phyloP scores from a whole-genome alignment of 2,888 invertebrate genomes.

The Unio delphinus region DNA sequence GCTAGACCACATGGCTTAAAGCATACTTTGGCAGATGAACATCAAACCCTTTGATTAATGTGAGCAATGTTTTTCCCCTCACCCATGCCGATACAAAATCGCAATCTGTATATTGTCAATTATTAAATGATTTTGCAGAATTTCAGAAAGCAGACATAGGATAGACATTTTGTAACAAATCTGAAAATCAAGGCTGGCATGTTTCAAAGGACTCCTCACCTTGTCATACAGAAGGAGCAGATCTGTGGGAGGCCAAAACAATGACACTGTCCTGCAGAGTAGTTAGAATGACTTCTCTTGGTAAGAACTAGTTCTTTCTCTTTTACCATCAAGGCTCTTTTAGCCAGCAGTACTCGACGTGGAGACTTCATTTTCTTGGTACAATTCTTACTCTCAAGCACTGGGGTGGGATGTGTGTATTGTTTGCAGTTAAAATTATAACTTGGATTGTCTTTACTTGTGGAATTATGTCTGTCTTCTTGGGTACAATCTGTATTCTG shows the following conservation, averaged over 20 bases:
- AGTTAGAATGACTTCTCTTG: slow-evolving; percentile 12
- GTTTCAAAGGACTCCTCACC: slow-evolving; percentile 68
- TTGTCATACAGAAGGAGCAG: slow-evolving; percentile 80
- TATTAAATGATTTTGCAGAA: too few relatives aligned
- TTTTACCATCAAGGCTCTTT: slow-evolving; percentile 48
- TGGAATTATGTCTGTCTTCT: too few relatives aligned
- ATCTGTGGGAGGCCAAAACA: slow-evolving; percentile 81
- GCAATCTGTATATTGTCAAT: too few relatives aligned
- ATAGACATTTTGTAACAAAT: neutral
- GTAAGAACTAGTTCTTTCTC: slow-evolving; percentile 26
- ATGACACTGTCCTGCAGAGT: slow-evolving; percentile 73
- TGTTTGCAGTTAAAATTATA: slow-evolving; percentile 17
- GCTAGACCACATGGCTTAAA: too few relatives aligned
- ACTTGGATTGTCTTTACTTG: neutral
- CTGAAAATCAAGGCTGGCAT: neutral
- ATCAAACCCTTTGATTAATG: too few relatives aligned
- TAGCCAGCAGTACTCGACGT: slow-evolving; percentile 52
- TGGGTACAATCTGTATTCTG: too few relatives aligned
- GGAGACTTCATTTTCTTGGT: slow-evolving; percentile 52
- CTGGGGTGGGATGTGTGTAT: slow-evolving; percentile 36
- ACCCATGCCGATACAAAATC: too few relatives aligned
- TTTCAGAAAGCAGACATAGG: too few relatives aligned
- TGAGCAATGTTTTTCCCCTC: too few relatives aligned
- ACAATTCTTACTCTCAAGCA: slow-evolving; percentile 35
- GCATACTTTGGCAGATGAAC: too few relatives aligned